Percentiles rank a stretch among this genome's conserved stretches.
These are phyloP conservation scores for Coelogynopora nodosa DNA, from an alignment of 2,888 invertebrate species.

Conservation along the genomic window DNA sequence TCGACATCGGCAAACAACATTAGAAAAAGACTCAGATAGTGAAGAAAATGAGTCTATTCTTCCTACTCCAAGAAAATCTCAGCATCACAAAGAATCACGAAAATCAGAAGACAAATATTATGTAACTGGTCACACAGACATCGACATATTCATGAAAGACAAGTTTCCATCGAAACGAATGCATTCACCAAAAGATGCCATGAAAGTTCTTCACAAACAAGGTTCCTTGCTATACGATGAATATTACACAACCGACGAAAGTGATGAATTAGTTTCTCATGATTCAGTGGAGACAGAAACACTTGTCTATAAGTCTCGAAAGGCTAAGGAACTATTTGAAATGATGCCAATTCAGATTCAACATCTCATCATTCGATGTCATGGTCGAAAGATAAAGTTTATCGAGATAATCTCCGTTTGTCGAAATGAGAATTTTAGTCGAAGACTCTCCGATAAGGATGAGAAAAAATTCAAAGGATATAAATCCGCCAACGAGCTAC, in stretches of 20 bases:
- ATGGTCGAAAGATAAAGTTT: conserved; percentile 28
- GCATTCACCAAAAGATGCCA: conserved; percentile 39
- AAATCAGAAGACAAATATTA: background rate
- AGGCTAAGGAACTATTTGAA: conserved; percentile 67
- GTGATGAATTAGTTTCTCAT: background rate
- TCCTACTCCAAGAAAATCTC: background rate
- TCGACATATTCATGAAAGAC: background rate
- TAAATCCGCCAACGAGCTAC: conserved; percentile 81
- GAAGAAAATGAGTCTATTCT: background rate
- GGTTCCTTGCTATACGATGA: conserved; percentile 42
- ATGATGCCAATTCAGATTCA: conserved; percentile 42
- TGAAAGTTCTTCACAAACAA: conserved; percentile 38
- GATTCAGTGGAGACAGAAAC: conserved; percentile 26
- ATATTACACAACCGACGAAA: conserved; percentile 31
- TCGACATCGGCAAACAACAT: background rate
- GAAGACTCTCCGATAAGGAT: conserved; percentile 50
- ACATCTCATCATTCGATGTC: conserved; percentile 15
- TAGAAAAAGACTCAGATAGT: background rate
- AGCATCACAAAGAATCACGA: background rate
- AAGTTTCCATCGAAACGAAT: background rate
- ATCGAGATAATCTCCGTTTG: background rate
- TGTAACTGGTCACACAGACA: conserved; percentile 17
- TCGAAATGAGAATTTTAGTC: conserved; percentile 33
- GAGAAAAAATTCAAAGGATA: conserved; percentile 73
- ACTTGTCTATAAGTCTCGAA: conserved; percentile 25